Conservation (phyloP, 1,140 invertebrate species). For the Trypoxylus dichotomus region DNA sequence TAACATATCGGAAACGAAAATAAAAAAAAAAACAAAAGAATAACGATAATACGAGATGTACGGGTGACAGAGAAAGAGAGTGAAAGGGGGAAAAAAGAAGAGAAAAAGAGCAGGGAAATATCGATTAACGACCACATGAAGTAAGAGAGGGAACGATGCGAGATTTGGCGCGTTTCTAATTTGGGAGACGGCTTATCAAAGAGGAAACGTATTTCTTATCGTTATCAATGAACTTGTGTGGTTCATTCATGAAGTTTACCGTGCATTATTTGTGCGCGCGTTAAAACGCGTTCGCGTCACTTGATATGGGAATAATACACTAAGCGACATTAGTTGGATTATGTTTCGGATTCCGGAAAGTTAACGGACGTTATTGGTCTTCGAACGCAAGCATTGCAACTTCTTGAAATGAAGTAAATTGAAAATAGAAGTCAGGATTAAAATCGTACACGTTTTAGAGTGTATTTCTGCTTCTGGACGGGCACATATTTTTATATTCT, state of each 20-base stretch:
- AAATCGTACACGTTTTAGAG: too few relatives aligned
- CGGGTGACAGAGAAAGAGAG: too few relatives aligned
- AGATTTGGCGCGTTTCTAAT: slow-evolving; percentile 9
- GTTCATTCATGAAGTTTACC: slow-evolving; percentile 13
- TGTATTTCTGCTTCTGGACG: too few relatives aligned
- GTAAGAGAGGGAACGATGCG: background rate
- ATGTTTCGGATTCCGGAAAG: too few relatives aligned
- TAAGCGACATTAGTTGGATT: too few relatives aligned
- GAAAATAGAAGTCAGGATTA: too few relatives aligned
- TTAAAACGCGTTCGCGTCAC: too few relatives aligned
- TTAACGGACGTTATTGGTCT: too few relatives aligned
- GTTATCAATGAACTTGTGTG: slow-evolving; percentile 15
- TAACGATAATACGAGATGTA: background rate
- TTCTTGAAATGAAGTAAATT: too few relatives aligned
- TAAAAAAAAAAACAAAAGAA: background rate
- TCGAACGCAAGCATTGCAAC: too few relatives aligned
- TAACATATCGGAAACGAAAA: background rate
- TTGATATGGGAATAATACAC: too few relatives aligned
- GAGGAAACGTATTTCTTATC: slow-evolving; percentile 13
- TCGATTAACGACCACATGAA: background rate
- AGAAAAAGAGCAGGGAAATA: background rate
- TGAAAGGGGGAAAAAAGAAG: background rate
- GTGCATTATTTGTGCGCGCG: background rate
- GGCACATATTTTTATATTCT: too few relatives aligned
- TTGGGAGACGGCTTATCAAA: background rate